Percentiles rank a stretch among this genome's conserved stretches.
Conservation (phyloP, 2,888 invertebrate genomes). For the Dynastes maya region DNA sequence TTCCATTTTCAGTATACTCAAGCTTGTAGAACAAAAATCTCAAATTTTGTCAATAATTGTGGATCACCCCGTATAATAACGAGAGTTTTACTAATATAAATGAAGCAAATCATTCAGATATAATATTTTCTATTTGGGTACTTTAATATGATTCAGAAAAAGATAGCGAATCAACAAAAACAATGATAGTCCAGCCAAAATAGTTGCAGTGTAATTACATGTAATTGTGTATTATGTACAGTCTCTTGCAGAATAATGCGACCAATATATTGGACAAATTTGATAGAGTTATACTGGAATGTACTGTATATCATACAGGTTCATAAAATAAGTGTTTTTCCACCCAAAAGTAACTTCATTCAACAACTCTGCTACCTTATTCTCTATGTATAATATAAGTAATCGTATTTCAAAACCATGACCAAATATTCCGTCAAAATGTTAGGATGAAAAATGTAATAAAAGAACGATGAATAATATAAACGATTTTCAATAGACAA, state of each 20-base stretch:
- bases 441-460: no score
- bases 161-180: not conserved
- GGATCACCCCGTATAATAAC: not conserved
- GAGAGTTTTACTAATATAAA: not conserved
- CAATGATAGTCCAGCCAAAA: not conserved
- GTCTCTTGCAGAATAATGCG: not conserved
- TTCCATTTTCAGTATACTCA: no score
- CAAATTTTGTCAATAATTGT: not conserved
- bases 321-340: no score
- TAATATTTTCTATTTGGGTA: constrained; percentile 22
- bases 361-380: no score
- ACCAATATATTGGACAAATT: not conserved
- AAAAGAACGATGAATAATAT: no score
- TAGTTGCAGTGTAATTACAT: not conserved
- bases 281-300: not conserved
- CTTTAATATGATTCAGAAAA: not conserved
- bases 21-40: no score
- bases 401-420: no score
- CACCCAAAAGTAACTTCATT: no score
- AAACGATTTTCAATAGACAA: no score
- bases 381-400: no score
- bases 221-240: not conserved
- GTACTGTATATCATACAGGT: not conserved
- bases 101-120: not conserved
- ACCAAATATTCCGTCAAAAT: no score